These are phyloP conservation scores for Trematomus loennbergii DNA, from an alignment of 2,113 vertebrate species.

Conservation along the genomic window DNA sequence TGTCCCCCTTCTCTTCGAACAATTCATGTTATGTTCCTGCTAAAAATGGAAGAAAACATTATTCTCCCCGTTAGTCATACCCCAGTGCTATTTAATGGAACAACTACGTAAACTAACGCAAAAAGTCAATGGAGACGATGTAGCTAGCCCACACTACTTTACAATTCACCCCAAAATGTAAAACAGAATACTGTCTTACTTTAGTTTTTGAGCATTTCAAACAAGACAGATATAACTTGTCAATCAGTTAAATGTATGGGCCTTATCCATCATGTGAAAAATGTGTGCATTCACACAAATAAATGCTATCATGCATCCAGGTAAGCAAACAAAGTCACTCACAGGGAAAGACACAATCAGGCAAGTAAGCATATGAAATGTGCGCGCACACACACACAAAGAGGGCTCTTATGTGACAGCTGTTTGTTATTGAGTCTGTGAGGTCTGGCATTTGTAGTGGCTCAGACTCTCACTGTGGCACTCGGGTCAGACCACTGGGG, in stretches of 20 bases:
- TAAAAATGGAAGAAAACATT: too few relatives aligned
- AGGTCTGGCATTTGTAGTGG: slow-evolving; percentile 46
- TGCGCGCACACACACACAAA: background rate
- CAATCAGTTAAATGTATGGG: background rate
- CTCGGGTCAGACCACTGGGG: slow-evolving; percentile 4
- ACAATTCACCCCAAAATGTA: too few relatives aligned
- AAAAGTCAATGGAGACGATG: too few relatives aligned
- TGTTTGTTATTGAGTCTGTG: slow-evolving; percentile 66
- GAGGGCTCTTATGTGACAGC: slow-evolving; percentile 40
- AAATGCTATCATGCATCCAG: slow-evolving; percentile 14
- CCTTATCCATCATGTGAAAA: background rate
- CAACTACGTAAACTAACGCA: too few relatives aligned
- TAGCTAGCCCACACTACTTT: too few relatives aligned
- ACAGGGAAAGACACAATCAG: background rate
- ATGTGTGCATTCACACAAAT: background rate
- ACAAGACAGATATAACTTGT: too few relatives aligned
- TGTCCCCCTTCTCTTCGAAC: too few relatives aligned
- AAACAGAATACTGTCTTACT: too few relatives aligned
- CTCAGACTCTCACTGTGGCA: slow-evolving; percentile 35
- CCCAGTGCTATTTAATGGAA: too few relatives aligned
- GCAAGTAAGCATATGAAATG: slow-evolving; percentile 1
- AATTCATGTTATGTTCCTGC: too few relatives aligned
- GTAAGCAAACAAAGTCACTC: slow-evolving; percentile 26
- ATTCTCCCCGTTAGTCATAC: too few relatives aligned
- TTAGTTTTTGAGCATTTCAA: too few relatives aligned